Base-by-base conservation (phyloP, 2,113 vertebrate genomes). In the Oreotrochilus melanogaster region DNA sequence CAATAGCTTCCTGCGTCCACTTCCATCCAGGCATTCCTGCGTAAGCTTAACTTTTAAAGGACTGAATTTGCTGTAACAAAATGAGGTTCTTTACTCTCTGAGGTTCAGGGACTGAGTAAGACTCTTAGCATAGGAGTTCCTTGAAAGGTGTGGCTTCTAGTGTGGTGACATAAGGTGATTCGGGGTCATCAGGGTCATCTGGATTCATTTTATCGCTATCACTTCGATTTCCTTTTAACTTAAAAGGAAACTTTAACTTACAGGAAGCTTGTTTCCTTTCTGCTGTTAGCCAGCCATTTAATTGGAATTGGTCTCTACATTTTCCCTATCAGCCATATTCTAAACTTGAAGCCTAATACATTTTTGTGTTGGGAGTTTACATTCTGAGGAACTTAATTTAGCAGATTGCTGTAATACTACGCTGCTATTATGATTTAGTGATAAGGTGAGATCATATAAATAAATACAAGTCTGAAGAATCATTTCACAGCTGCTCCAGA, bases 141-240 rank as follows among this genome's bases (percentile, higher is more conserved):
- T 54, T 48, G 18, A 64, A n/a, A 15, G 50, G 33, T 15, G 37
- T n/a, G 27, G 27, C 35, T 61, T 87, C 56, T 35, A 47, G 47
- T 17, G 10, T n/a, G 48, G 28, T 75, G 72, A 50, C 65, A 43
- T 25, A 4, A 56, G 79, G 48, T 12, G 39, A 33, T 28, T 28
- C 2, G 23, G 37, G 23, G 42, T 74, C 61, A 58, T 69, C 2
- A 25, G 33, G 23, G 42, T 74, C 61, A 58, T 69, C 50, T 80
- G 76, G 65, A 51, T 71, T 89, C 47, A 22, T 42, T 91, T 92
- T 69, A 16, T 15, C 35, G 61, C 89, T 58, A 62, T 53, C 75
- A 47, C 71, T 30, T 87, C 53, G 58, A 5, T 73, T 69, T 70
- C 58, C 62, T 92, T 37, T 37, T 37, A 37, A 8, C 35, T 37